Evolutionary conservation across 2,888 invertebrate genomes (phyloP).

Genomic region (Drosophila flavopinicola): DNA sequence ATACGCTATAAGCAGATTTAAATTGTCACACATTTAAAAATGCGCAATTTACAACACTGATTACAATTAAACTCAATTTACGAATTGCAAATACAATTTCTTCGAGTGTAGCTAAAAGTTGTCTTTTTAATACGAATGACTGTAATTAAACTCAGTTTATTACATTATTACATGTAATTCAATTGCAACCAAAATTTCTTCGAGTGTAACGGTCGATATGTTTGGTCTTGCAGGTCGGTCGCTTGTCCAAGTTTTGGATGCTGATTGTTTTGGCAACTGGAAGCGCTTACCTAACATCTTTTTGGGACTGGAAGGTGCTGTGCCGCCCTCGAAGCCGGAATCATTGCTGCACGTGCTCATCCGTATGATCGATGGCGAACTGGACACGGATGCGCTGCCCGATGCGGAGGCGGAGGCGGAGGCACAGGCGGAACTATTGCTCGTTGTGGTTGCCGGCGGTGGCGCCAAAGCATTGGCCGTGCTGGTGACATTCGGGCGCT

Average conservation of each 20-base stretch:
- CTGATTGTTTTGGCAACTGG: background rate
- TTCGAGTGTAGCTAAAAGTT: no score
- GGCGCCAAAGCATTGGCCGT: background rate
- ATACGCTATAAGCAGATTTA: no score
- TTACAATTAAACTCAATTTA: no score
- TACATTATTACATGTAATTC: no score
- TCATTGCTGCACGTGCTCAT: constrained; percentile 92
- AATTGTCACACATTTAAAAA: no score
- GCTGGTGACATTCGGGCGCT: background rate
- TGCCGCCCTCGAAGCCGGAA: constrained; percentile 91
- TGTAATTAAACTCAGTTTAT: no score
- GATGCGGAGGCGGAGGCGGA: constrained; percentile 27
- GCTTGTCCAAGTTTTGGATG: background rate
- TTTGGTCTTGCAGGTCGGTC: background rate
- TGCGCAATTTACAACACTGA: no score
- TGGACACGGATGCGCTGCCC: constrained; percentile 36
- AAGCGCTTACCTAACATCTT: constrained; percentile 85
- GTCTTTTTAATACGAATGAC: no score
- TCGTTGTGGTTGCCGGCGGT: constrained; percentile 7
- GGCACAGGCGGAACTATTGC: constrained; percentile 10
- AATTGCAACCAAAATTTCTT: background rate
- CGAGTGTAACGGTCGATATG: background rate
- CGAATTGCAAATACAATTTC: no score
- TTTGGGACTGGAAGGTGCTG: constrained; percentile 88
- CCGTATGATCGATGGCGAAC: constrained; percentile 84